These are phyloP conservation scores for Oostethus manadensis DNA, from an alignment of 2,113 vertebrate species.

Conservation along the genomic window DNA sequence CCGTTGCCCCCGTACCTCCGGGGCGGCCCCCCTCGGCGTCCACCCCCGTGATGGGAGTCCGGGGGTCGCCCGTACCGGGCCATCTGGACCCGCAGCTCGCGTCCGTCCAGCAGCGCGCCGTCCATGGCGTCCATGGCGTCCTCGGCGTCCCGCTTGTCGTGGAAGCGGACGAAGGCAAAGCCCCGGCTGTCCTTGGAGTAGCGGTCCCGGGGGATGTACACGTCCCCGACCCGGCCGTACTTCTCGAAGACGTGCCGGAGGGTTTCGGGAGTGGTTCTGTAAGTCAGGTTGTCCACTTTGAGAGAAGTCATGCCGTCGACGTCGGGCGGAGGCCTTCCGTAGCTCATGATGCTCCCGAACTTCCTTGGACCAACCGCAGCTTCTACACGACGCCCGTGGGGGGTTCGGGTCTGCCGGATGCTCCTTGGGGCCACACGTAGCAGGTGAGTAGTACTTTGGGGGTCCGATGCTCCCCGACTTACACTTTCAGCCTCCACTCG, in stretches of 20 bases:
- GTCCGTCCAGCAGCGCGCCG: constrained; percentile 89
- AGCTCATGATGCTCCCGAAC: constrained; percentile 78
- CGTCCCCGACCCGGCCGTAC: constrained; percentile 93
- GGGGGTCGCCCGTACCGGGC: constrained; percentile 91
- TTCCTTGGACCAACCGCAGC: neutral
- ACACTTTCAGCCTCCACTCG: neutral
- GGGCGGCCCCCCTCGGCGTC: constrained; percentile 63
- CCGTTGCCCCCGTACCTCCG: constrained; percentile 74
- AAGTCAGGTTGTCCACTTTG: constrained; percentile 97
- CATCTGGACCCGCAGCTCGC: constrained; percentile 94
- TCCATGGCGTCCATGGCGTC: constrained; percentile 99
- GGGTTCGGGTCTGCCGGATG: neutral
- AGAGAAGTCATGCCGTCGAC: constrained; percentile 98
- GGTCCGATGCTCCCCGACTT: too few species aligned
- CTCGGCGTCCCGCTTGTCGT: constrained; percentile 93
- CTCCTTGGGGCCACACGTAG: neutral
- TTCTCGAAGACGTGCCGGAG: constrained; percentile 94
- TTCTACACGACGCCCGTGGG: neutral
- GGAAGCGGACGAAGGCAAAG: constrained; percentile 94
- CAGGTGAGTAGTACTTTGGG: neutral
- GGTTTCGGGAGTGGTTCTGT: constrained; percentile 94
- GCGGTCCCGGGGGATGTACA: constrained; percentile 90
- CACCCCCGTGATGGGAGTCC: constrained; percentile 81
- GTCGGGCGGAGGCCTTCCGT: constrained; percentile 94
- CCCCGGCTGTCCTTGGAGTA: constrained; percentile 95